Evolutionary conservation across 2,113 vertebrate species (phyloP).

Genomic region (Sander vitreus): DNA sequence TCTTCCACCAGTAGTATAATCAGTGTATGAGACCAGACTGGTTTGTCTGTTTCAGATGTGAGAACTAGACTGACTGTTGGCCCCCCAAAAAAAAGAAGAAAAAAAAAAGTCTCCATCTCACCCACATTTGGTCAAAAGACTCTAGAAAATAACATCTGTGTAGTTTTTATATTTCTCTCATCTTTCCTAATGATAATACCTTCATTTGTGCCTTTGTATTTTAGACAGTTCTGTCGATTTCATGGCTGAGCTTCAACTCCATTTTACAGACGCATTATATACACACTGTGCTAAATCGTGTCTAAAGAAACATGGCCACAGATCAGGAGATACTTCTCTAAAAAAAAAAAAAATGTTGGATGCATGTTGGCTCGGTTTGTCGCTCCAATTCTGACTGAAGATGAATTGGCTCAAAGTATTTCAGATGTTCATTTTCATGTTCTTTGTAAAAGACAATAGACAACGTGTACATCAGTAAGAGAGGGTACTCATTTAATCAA

Average conservation of each 20-base stretch:
- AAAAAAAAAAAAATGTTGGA: no score
- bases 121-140: background rate
- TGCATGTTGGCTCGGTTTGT: background rate
- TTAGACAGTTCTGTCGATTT: background rate
- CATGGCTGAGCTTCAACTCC: background rate
- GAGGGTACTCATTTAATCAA: background rate
- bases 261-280: background rate
- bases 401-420: background rate
- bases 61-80: no score
- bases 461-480: background rate
- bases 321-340: background rate
- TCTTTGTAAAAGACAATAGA: background rate
- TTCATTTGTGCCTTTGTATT: background rate
- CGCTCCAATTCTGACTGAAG: background rate
- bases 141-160: no score
- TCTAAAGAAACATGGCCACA: background rate
- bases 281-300: background rate
- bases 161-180: background rate
- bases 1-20: background rate
- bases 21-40: background rate
- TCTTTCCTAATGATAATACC: background rate
- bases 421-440: background rate
- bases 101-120: background rate
- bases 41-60: no score
- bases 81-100: background rate